Evolutionary conservation across 2,888 invertebrate genomes (phyloP).

Genomic region (Campoplex nolae): DNA sequence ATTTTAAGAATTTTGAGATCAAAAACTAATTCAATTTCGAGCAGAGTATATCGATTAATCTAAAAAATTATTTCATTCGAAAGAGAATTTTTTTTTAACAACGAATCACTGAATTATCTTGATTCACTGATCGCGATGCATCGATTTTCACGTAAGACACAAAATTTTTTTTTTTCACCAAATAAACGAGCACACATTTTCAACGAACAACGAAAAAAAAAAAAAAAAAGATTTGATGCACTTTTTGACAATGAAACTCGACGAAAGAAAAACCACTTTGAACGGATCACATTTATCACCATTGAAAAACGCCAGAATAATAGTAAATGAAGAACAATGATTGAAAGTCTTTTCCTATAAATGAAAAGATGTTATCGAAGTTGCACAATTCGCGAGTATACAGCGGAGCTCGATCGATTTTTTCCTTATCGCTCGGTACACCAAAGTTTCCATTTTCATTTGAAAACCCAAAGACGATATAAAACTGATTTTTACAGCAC

Average conservation of each 20-base stretch:
- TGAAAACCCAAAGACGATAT: slow-evolving; percentile 1
- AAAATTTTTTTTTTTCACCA: slow-evolving; percentile 31
- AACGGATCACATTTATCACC: slow-evolving; percentile 38
- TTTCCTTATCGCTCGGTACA: slow-evolving; percentile 38
- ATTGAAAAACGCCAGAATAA: not conserved
- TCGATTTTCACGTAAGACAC: slow-evolving; percentile 8
- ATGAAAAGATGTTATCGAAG: slow-evolving; percentile 15
- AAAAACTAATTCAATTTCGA: not conserved
- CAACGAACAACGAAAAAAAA: not conserved
- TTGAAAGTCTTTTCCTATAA: slow-evolving; percentile 38
- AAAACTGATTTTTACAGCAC: not conserved
- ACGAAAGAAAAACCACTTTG: slow-evolving; percentile 33
- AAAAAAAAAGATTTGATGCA: not conserved
- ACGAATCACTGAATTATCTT: not conserved
- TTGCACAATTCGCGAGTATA: slow-evolving; percentile 61
- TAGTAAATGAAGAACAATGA: not conserved
- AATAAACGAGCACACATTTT: slow-evolving; percentile 19
- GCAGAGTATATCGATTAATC: not conserved
- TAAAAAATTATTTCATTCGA: not conserved
- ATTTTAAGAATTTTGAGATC: not conserved
- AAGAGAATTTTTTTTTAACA: not conserved
- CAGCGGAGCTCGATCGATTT: slow-evolving; percentile 65
- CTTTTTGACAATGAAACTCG: not conserved
- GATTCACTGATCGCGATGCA: not conserved
- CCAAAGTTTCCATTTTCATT: slow-evolving; percentile 27